A percentile compares a stretch with the other conserved stretches of the same genome.
phyloP scores from a whole-genome alignment of 1,140 invertebrate genomes.

The Zophobas atratus region DNA sequence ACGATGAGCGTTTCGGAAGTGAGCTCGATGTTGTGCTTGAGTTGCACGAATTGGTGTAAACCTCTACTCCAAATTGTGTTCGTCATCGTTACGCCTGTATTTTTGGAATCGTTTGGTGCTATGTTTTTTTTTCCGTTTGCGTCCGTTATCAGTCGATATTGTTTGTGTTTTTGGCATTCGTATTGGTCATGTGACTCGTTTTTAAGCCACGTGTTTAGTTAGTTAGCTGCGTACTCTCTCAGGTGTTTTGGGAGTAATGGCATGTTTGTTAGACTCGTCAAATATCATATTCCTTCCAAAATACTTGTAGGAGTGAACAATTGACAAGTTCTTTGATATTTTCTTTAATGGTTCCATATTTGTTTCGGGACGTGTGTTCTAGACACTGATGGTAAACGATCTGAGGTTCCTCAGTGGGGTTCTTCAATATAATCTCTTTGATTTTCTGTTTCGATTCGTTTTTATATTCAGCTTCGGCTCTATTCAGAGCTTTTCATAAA shows the following conservation, averaged over 20 bases:
- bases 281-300: too few species aligned
- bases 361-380: too few species aligned
- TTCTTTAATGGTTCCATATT: too few species aligned
- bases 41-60: background rate
- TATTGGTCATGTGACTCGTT: background rate
- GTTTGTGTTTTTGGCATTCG: background rate
- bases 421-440: too few species aligned
- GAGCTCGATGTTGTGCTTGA: background rate
- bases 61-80: background rate
- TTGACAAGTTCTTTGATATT: too few species aligned
- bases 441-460: too few species aligned
- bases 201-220: background rate
- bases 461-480: too few species aligned
- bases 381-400: too few species aligned
- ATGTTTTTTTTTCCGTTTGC: background rate
- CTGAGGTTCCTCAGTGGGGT: too few species aligned
- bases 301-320: too few species aligned
- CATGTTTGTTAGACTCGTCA: too few species aligned
- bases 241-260: background rate
- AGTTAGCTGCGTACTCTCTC: background rate
- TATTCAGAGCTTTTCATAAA: too few species aligned
- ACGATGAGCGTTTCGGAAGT: background rate
- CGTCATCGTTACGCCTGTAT: background rate
- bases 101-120: background rate
- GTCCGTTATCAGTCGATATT: background rate